These are phyloP conservation scores for Melinaea menophilus DNA, from an alignment of 2,888 invertebrate genomes.

Conservation along the genomic window DNA sequence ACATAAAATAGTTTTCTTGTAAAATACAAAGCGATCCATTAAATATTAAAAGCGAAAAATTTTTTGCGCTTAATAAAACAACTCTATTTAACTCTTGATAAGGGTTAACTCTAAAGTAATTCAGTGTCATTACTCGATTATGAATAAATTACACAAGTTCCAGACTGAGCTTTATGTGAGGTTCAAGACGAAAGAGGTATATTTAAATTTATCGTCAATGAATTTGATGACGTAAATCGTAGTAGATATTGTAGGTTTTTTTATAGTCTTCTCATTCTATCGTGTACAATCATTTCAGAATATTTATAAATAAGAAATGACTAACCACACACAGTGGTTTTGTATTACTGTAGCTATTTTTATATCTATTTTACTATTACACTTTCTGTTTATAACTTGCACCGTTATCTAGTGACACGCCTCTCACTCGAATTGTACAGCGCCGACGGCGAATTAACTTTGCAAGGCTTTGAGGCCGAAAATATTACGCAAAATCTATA, in stretches of 20 bases:
- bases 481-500: too few species aligned
- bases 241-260: too few species aligned
- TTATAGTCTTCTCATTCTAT: too few species aligned
- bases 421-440: conserved; percentile 54
- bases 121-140: conserved; percentile 77
- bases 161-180: conserved; percentile 47
- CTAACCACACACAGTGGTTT: too few species aligned
- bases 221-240: too few species aligned
- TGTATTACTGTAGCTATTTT: background rate
- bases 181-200: conserved; percentile 35
- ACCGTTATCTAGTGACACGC: conserved; percentile 60
- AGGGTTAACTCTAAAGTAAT: conserved; percentile 74
- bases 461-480: conserved; percentile 49
- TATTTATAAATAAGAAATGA: too few species aligned
- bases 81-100: conserved; percentile 63
- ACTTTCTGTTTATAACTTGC: conserved; percentile 32
- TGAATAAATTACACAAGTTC: conserved; percentile 68
- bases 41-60: conserved; percentile 30
- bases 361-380: background rate
- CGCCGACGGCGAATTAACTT: conserved; percentile 55
- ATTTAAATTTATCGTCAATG: too few species aligned
- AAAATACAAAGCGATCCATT: conserved; percentile 27
- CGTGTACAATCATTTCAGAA: too few species aligned
- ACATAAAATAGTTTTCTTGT: too few species aligned
- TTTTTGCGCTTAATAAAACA: conserved; percentile 53